phyloP scores from a whole-genome alignment of 2,113 vertebrate species.

The Microcebus ravelobensis region DNA sequence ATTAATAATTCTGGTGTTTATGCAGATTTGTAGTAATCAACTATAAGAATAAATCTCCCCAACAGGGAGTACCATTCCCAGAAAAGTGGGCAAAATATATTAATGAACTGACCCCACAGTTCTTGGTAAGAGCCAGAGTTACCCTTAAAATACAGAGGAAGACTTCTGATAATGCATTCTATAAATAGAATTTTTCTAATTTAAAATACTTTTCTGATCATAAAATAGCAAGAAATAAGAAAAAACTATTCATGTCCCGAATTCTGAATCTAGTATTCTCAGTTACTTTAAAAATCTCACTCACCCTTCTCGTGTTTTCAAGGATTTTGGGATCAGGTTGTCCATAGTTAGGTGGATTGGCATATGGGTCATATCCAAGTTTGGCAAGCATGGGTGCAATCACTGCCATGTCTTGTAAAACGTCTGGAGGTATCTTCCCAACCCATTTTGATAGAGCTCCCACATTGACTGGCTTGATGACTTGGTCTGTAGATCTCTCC shows the following conservation, averaged over 20 bases:
- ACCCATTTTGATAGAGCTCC: slow-evolving; percentile 98
- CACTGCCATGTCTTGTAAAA: slow-evolving; percentile 94
- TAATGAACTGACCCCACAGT: not conserved
- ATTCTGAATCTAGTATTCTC: not conserved
- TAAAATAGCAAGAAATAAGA: slow-evolving; percentile 33
- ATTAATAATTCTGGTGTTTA: not conserved
- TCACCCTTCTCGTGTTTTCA: slow-evolving; percentile 97
- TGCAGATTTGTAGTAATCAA: not conserved
- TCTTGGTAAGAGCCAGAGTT: not conserved
- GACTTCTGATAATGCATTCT: not conserved
- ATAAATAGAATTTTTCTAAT: not conserved
- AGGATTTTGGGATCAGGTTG: slow-evolving; percentile 94
- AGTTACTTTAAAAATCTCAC: slow-evolving; percentile 60
- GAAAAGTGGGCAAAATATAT: not conserved
- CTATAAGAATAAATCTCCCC: not conserved
- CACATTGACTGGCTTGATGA: slow-evolving; percentile 97
- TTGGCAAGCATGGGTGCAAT: slow-evolving; percentile 97
- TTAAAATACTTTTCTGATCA: slow-evolving; percentile 45
- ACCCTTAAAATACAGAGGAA: not conserved
- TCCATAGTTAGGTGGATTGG: slow-evolving; percentile 97
- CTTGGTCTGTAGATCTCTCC: slow-evolving; percentile 97
- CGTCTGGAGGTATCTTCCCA: slow-evolving; percentile 95
- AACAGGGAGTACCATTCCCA: not conserved
- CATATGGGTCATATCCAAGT: slow-evolving; percentile 95
- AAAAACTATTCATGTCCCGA: not conserved